Base-by-base conservation (phyloP, 2,113 vertebrate genomes). In the Hemichromis elongatus region DNA sequence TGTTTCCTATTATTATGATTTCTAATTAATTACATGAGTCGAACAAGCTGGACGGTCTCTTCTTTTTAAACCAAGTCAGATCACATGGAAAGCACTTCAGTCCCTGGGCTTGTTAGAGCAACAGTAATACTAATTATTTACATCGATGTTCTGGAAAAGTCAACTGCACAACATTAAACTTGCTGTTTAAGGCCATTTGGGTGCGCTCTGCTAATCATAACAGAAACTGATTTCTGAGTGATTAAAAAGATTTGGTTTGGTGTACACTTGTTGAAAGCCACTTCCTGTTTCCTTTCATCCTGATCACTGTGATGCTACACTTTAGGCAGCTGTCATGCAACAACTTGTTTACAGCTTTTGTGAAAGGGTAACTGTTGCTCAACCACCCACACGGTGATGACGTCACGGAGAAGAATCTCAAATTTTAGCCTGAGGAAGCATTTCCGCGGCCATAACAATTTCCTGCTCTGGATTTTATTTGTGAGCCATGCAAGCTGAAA, bases 381-480 rank as follows among this genome's bases (percentile, higher is more conserved):
- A 50, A 12, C 24, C 5, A 35, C 24, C 24, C 68, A 30, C 66
- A 19, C 70, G n/a, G 70, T 5, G 70, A 30, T n/a, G 45, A 30
- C 45, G 33, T 52, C 45, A 12, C 2, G 45, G 45, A 75, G 26
- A 75, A 52, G 45, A 52, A 50, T 75, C 18, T 16, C 18, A 75
- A 13, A 75, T 52, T 19, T 33, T 52, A 50, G 45, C 68, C 68
- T 1, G 42, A 50, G 24, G 16, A 3, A 75, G 16, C 42, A 75
- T 75, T 19, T 28, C 24, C 4, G 1, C 1, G 0, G 68, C 42
- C 24, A 73, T 47, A 28, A 11, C 0, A 9, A 0, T 70, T 37
- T 70, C 40, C 2, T 11, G 66, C 4, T 73, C 0, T 16, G 45
- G 16, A 28, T 50, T 30, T 28, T 50, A 75, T 50, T n/a, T 75